Conservation (phyloP, 2,888 invertebrate genomes). For the Pilophorus perplexus region DNA sequence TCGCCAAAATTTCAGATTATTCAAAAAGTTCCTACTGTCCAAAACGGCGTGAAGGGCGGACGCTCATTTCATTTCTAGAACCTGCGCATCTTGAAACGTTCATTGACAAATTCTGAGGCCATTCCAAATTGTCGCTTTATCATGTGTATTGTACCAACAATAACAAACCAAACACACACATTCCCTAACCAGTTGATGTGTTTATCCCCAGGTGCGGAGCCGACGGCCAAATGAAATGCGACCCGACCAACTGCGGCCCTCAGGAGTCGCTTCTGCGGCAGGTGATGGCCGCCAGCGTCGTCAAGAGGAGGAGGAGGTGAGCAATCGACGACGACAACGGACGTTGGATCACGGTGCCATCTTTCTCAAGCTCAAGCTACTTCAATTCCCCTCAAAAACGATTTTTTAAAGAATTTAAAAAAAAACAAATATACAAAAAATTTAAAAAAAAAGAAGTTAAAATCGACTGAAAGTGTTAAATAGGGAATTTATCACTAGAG, state of each 20-base stretch:
- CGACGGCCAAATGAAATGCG: constrained; percentile 91
- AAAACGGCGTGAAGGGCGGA: no score
- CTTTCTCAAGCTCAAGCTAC: constrained; percentile 32
- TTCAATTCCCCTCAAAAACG: constrained; percentile 32
- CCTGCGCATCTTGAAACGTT: no score
- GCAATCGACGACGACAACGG: constrained; percentile 26
- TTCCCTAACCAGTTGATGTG: no score
- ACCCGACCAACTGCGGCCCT: constrained; percentile 84
- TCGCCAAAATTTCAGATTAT: no score
- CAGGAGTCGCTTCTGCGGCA: constrained; percentile 80
- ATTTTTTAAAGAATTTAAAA: no score
- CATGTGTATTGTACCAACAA: no score
- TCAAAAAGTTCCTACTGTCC: no score
- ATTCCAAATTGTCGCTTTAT: no score
- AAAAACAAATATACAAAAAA: no score
- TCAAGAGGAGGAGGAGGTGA: constrained; percentile 47
- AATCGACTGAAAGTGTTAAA: constrained; percentile 35
- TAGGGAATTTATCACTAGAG: constrained; percentile 30
- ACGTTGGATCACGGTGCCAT: constrained; percentile 29
- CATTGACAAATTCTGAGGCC: no score
- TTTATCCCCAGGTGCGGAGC: constrained; percentile 79
- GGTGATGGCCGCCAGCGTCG: constrained; percentile 75
- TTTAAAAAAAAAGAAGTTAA: neutral
- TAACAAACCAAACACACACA: no score
- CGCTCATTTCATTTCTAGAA: no score